These are phyloP conservation scores for Caenorhabditis becei DNA, from an alignment of 2,888 invertebrate genomes.

Conservation along the genomic window DNA sequence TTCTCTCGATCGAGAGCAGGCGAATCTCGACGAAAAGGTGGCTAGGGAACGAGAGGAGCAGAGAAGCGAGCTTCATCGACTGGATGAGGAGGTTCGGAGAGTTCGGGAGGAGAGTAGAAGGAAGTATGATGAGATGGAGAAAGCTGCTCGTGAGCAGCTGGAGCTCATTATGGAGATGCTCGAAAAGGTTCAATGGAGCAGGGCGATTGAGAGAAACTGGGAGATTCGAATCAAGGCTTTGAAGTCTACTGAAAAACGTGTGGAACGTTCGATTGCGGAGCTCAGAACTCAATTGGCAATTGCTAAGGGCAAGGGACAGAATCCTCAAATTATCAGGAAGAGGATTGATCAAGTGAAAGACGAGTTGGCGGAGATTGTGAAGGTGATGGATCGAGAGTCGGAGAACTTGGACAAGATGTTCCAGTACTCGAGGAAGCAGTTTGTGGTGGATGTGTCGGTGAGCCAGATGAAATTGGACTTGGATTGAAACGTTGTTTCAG, in stretches of 20 bases:
- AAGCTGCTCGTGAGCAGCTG: not conserved
- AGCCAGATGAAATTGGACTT: not conserved
- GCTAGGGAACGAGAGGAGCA: not conserved
- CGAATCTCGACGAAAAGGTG: not conserved
- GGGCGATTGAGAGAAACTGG: constrained; percentile 14
- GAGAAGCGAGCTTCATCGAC: not conserved
- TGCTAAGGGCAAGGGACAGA: not conserved
- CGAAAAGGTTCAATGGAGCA: not conserved
- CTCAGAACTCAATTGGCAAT: not conserved
- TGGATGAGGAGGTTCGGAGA: not conserved
- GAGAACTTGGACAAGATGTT: constrained; percentile 10
- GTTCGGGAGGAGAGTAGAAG: not conserved
- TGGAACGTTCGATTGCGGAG: not conserved
- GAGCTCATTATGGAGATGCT: not conserved
- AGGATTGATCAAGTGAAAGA: not conserved
- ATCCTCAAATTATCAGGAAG: not conserved
- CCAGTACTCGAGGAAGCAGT: constrained; percentile 2
- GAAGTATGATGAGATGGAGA: constrained; percentile 6
- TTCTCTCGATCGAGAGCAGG: not conserved
- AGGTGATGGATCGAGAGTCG: constrained; percentile 14
- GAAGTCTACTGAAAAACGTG: not conserved
- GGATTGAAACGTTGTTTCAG: not conserved
- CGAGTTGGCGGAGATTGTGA: constrained; percentile 6
- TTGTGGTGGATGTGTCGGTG: constrained; percentile 1
- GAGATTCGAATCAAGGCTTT: constrained; percentile 5